A percentile compares a stretch with the other conserved stretches of the same genome.
Conservation (phyloP, 2,113 vertebrate species). For the Nannobrachium achirus region DNA sequence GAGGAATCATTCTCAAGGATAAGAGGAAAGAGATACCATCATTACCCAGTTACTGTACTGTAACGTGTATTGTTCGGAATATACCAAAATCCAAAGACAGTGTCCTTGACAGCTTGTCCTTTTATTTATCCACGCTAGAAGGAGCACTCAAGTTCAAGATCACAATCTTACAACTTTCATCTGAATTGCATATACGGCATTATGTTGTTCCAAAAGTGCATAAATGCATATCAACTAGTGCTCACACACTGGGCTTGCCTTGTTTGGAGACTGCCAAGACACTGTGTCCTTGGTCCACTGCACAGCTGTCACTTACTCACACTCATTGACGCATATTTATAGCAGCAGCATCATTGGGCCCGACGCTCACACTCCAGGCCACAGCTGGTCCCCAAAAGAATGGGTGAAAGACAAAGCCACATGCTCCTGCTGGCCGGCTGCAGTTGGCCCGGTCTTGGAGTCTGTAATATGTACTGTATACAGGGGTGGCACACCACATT, state of each 20-base stretch:
- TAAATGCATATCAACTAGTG: constrained; percentile 63
- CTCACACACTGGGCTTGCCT: constrained; percentile 60
- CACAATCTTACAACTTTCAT: constrained; percentile 1
- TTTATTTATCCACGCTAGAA: neutral
- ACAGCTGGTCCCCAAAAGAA: constrained; percentile 84
- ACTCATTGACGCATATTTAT: constrained; percentile 80
- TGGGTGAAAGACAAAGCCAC: constrained; percentile 80
- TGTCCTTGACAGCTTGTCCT: neutral
- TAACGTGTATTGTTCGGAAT: neutral
- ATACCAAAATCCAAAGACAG: neutral
- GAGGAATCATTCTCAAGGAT: neutral
- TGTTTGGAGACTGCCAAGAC: constrained; percentile 74
- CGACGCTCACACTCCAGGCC: constrained; percentile 71
- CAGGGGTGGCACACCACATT: no score
- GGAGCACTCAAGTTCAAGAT: neutral
- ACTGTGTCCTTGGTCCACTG: constrained; percentile 73
- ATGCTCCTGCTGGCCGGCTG: constrained; percentile 67
- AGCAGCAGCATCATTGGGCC: constrained; percentile 79
- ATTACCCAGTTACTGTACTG: neutral
- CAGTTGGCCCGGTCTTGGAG: constrained; percentile 74
- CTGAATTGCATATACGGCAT: neutral
- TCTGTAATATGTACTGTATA: neutral
- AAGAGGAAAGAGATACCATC: neutral
- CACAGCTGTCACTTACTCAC: constrained; percentile 83
- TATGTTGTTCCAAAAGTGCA: constrained; percentile 48